Percentiles rank a stretch among this genome's conserved stretches.
These are phyloP conservation scores for Chymomyza fuscimana DNA, from an alignment of 2,888 invertebrate genomes.

Conservation along the genomic window DNA sequence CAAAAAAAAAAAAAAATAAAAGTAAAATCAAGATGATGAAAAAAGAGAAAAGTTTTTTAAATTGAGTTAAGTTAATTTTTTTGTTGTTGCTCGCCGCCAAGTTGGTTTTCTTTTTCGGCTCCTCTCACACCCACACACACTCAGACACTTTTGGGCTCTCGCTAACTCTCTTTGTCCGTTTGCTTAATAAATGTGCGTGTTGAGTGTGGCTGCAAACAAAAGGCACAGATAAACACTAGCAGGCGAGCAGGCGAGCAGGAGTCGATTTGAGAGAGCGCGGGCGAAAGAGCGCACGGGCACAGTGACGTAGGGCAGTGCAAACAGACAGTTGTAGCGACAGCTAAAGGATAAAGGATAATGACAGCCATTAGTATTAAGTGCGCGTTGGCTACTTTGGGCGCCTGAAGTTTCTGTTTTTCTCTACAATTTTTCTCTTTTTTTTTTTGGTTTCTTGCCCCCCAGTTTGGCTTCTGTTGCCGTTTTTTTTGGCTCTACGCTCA, in stretches of 20 bases:
- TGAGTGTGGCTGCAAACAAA: constrained; percentile 71
- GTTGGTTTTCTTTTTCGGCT: constrained; percentile 18
- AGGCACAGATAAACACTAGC: constrained; percentile 56
- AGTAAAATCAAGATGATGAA: constrained; percentile 1
- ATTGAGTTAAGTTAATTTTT: constrained; percentile 69
- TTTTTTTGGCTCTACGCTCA: constrained; percentile 42
- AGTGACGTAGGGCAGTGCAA: neutral
- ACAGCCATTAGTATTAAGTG: constrained; percentile 72
- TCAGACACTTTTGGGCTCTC: neutral
- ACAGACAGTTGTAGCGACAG: constrained; percentile 24
- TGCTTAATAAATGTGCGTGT: constrained; percentile 65
- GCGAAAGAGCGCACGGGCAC: neutral
- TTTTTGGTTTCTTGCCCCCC: constrained; percentile 1
- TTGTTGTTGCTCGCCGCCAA: constrained; percentile 25
- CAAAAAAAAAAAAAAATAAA: constrained; percentile 43
- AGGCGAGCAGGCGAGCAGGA: too few species aligned
- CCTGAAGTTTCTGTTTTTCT: constrained; percentile 29
- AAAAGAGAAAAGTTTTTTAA: constrained; percentile 55
- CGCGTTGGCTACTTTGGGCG: constrained; percentile 64
- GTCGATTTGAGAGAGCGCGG: neutral
- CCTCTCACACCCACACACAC: too few species aligned
- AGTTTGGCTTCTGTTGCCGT: constrained; percentile 7
- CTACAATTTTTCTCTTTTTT: constrained; percentile 10
- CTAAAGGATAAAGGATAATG: constrained; percentile 71
- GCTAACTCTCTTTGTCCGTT: constrained; percentile 19